Conservation (phyloP, 2,888 invertebrate species). For the Callinectes sapidus region DNA sequence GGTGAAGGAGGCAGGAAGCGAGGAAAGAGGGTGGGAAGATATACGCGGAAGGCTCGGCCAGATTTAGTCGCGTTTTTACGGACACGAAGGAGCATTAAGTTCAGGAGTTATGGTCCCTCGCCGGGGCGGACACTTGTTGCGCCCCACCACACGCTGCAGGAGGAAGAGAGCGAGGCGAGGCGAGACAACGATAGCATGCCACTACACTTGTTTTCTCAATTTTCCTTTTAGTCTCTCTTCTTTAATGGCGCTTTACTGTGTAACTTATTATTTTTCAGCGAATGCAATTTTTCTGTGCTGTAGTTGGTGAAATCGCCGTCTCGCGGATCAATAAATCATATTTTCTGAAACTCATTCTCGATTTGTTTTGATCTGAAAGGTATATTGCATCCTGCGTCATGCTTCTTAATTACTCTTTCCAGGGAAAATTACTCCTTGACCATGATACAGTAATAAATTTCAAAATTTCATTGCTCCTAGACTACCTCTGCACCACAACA, state of each 20-base stretch:
- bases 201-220: background rate
- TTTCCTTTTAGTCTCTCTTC: background rate
- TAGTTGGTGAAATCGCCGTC: background rate
- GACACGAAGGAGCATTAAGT: slow-evolving; percentile 44
- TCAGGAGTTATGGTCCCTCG: slow-evolving; percentile 51
- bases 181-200: background rate
- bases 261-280: background rate
- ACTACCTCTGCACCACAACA: background rate
- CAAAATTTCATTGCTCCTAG: background rate
- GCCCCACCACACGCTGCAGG: slow-evolving; percentile 25
- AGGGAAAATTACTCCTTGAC: background rate
- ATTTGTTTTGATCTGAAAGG: background rate
- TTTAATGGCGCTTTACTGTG: background rate
- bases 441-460: background rate
- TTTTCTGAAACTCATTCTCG: background rate
- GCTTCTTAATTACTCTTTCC: background rate
- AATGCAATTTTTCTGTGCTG: background rate
- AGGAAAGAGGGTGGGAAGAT: slow-evolving; percentile 15
- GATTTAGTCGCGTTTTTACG: slow-evolving; percentile 50
- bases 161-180: background rate
- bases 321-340: slow-evolving; percentile 1
- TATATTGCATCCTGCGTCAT: slow-evolving; percentile 26
- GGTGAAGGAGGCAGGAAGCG: slow-evolving; percentile 9
- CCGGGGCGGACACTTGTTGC: slow-evolving; percentile 45
- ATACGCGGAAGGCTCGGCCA: slow-evolving; percentile 37